Percentiles rank a stretch among this genome's conserved stretches.
These are phyloP conservation scores for Hydrochoerus hydrochaeris DNA, from an alignment of 2,113 vertebrate species.

Conservation along the genomic window DNA sequence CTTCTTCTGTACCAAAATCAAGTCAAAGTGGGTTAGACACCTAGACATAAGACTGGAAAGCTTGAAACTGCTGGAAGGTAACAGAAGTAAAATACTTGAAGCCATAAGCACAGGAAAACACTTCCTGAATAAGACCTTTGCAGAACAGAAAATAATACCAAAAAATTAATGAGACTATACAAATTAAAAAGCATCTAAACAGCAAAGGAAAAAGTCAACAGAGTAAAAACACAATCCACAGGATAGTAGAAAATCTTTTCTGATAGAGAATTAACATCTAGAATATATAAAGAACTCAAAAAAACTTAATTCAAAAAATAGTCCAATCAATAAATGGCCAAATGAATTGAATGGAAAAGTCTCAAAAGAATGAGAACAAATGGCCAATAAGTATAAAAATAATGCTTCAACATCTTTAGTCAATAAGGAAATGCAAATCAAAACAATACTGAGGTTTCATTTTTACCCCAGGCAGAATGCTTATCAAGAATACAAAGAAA, in stretches of 20 bases:
- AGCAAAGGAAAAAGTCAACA: neutral
- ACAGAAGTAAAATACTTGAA: too few species aligned
- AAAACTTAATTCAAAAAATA: neutral
- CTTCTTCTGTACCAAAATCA: too few species aligned
- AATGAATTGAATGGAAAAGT: neutral
- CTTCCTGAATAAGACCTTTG: neutral
- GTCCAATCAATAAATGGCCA: neutral
- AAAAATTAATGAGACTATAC: neutral
- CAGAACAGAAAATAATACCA: neutral
- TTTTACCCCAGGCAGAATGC: neutral
- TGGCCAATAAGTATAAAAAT: too few species aligned
- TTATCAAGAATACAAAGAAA: neutral
- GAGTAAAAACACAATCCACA: neutral
- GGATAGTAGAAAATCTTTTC: neutral
- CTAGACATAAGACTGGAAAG: neutral
- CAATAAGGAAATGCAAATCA: too few species aligned
- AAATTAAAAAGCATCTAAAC: neutral
- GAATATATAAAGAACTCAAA: neutral
- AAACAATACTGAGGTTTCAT: too few species aligned
- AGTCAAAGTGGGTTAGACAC: too few species aligned
- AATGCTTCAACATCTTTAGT: too few species aligned
- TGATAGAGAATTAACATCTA: neutral
- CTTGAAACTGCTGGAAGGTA: neutral
- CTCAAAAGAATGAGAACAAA: neutral
- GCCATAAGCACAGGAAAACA: too few species aligned